phyloP scores from a whole-genome alignment of 2,888 invertebrate genomes.

The Nomada flava region DNA sequence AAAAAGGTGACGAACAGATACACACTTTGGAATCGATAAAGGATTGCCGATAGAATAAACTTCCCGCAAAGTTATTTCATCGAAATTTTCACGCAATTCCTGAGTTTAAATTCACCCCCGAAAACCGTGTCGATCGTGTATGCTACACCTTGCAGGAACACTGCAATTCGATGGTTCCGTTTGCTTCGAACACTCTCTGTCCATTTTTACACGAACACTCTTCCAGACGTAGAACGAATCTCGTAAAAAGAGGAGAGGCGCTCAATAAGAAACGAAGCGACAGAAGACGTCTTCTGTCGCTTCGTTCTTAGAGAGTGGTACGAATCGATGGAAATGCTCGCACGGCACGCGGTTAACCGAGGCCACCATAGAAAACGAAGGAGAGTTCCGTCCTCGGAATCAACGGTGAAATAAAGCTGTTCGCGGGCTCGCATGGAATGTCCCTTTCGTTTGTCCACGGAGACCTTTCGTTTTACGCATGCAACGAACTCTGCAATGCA shows the following conservation, averaged over 20 bases:
- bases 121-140: too few species aligned
- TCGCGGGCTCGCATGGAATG: conserved; percentile 19
- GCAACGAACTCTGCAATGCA: conserved; percentile 38
- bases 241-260: conserved; percentile 19
- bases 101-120: too few species aligned
- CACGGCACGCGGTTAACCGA: background rate
- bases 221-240: conserved; percentile 45
- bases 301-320: conserved; percentile 20
- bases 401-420: conserved; percentile 8
- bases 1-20: background rate
- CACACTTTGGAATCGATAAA: too few species aligned
- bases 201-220: conserved; percentile 31
- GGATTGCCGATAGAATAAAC: too few species aligned
- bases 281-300: background rate
- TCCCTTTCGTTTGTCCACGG: conserved; percentile 42
- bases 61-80: too few species aligned
- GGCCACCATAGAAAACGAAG: conserved; percentile 49
- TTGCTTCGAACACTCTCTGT: conserved; percentile 4
- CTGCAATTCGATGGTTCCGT: background rate
- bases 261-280: conserved; percentile 45
- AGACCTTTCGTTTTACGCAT: conserved; percentile 58
- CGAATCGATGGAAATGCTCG: conserved; percentile 35
- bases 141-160: background rate
- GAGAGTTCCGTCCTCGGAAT: conserved; percentile 41
- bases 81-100: too few species aligned